Percentiles rank a stretch among this genome's conserved stretches.
phyloP scores from a whole-genome alignment of 2,888 invertebrate species.

The Incurvaria masculella region DNA sequence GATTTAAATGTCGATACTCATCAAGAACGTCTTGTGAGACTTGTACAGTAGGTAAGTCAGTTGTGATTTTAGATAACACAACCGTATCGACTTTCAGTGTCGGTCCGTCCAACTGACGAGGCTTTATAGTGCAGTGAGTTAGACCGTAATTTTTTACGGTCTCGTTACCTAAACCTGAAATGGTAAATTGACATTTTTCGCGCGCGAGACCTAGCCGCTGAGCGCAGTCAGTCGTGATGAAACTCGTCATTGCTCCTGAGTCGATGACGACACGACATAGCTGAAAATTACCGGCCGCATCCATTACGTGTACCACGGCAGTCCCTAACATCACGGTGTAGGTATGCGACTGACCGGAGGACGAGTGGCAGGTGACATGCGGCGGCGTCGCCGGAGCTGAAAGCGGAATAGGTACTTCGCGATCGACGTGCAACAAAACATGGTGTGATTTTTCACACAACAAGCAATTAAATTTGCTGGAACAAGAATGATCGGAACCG shows the following conservation, averaged over 20 bases:
- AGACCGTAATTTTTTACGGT: conserved; percentile 5
- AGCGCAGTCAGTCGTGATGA: conserved; percentile 6
- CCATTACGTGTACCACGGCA: background rate
- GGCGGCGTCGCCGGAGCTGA: too few species aligned
- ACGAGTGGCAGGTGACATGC: background rate
- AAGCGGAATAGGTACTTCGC: too few species aligned
- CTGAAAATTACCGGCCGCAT: background rate
- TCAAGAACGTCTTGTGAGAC: background rate
- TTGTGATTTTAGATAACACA: conserved; percentile 1
- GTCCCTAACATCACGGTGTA: background rate
- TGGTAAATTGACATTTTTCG: conserved; percentile 3
- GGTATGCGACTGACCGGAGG: background rate
- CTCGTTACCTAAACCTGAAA: conserved; percentile 3
- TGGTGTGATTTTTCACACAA: too few species aligned
- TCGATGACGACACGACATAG: conserved; percentile 7
- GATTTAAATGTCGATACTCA: background rate
- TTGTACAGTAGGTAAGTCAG: conserved; percentile 1
- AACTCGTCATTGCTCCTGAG: conserved; percentile 6
- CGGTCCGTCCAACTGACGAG: background rate
- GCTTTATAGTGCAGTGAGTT: conserved; percentile 4
- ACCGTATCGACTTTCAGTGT: background rate
- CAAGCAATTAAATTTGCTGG: too few species aligned
- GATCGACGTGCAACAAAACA: too few species aligned
- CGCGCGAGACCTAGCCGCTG: conserved; percentile 6
- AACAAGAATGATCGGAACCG: too few species aligned